phyloP scores from a whole-genome alignment of 1,140 invertebrate genomes.

The Megathymus violae region DNA sequence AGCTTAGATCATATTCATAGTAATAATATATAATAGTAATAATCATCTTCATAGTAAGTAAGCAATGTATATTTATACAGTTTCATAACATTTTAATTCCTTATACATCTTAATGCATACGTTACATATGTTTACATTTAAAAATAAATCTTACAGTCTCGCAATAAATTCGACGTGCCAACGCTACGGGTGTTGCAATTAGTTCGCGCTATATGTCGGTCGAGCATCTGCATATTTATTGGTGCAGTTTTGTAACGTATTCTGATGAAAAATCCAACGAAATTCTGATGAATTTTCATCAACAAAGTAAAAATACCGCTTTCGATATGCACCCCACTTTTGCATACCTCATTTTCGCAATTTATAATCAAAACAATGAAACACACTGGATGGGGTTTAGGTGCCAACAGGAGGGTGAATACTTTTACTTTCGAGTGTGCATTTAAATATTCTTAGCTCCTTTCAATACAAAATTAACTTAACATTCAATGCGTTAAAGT shows the following conservation, averaged over 20 bases:
- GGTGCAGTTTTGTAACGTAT: slow-evolving; percentile 33
- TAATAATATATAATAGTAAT: too few relatives aligned
- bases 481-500: slow-evolving; percentile 33
- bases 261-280: slow-evolving; percentile 36
- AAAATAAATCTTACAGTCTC: slow-evolving; percentile 25
- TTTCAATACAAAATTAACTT: slow-evolving; percentile 23
- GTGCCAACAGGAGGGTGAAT: slow-evolving; percentile 62
- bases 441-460: slow-evolving; percentile 47
- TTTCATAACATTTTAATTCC: too few relatives aligned
- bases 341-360: slow-evolving; percentile 59
- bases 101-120: too few relatives aligned
- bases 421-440: slow-evolving; percentile 57
- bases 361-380: slow-evolving; percentile 80
- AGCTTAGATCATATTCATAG: too few relatives aligned
- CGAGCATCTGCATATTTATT: slow-evolving; percentile 55
- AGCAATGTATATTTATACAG: too few relatives aligned
- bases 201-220: slow-evolving; percentile 45
- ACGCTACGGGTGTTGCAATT: slow-evolving; percentile 47
- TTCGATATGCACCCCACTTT: slow-evolving; percentile 65
- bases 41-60: too few relatives aligned
- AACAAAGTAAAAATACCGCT: slow-evolving; percentile 9
- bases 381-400: slow-evolving; percentile 61
- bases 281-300: slow-evolving; percentile 26
- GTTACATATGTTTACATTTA: too few relatives aligned
- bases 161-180: slow-evolving; percentile 38